A percentile compares a stretch with the other conserved stretches of the same genome.
These are phyloP conservation scores for Toxotes lorentzi DNA, from an alignment of 2,797 vertebrate species.

Conservation along the genomic window DNA sequence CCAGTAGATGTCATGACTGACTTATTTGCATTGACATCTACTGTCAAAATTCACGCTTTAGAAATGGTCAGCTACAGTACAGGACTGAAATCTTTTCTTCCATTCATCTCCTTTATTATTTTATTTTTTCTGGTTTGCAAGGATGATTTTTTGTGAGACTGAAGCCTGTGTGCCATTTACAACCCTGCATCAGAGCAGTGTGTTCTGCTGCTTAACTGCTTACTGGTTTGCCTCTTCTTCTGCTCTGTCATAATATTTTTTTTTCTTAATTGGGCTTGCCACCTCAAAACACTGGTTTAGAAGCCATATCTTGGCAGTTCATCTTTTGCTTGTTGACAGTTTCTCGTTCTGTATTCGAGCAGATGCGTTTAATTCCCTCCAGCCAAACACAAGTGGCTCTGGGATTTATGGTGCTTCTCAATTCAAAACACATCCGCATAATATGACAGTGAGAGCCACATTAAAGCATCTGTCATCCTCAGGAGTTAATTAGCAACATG, in stretches of 20 bases:
- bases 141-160: too few relatives aligned
- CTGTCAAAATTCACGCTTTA: background rate
- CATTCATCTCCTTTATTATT: background rate
- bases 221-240: slow-evolving; percentile 41
- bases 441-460: slow-evolving; percentile 72
- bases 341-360: slow-evolving; percentile 51
- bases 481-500: slow-evolving; percentile 77
- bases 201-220: slow-evolving; percentile 24
- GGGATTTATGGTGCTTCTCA: slow-evolving; percentile 58
- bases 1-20: background rate
- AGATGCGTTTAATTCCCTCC: slow-evolving; percentile 66
- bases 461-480: slow-evolving; percentile 80
- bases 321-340: slow-evolving; percentile 66
- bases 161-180: slow-evolving; percentile 5
- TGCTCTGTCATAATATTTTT: slow-evolving; percentile 53
- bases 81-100: background rate
- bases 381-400: slow-evolving; percentile 49
- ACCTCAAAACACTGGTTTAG: slow-evolving; percentile 64
- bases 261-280: slow-evolving; percentile 57
- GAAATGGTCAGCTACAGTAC: background rate
- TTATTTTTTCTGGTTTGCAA: too few relatives aligned
- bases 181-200: slow-evolving; percentile 23
- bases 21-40: background rate
- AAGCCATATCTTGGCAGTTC: slow-evolving; percentile 41
- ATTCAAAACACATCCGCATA: slow-evolving; percentile 65